Percentiles rank a stretch among this genome's conserved stretches.
phyloP scores from a whole-genome alignment of 2,797 vertebrate species.

The Bovichtus diacanthus region DNA sequence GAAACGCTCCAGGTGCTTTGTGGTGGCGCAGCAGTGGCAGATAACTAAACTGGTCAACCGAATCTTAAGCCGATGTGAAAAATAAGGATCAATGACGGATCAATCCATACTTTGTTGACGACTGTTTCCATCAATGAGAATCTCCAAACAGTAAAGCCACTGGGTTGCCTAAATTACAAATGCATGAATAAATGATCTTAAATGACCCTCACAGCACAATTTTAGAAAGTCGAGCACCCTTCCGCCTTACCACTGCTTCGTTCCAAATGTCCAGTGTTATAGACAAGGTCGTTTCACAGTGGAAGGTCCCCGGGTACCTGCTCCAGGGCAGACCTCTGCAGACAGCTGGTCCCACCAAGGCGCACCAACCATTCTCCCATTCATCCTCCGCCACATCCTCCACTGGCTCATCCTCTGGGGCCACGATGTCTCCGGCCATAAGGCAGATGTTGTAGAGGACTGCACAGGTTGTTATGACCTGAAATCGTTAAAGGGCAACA shows the following conservation, averaged over 20 bases:
- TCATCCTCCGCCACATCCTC: no score
- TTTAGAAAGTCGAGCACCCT: background rate
- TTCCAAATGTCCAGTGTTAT: background rate
- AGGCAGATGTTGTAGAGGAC: background rate
- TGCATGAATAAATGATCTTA: background rate
- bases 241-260: background rate
- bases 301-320: background rate
- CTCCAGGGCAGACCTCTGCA: background rate
- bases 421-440: background rate
- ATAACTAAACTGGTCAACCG: background rate
- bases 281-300: background rate
- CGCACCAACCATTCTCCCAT: background rate
- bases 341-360: background rate
- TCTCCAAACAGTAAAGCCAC: background rate
- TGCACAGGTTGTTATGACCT: background rate
- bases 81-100: slow-evolving; percentile 11
- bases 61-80: slow-evolving; percentile 1
- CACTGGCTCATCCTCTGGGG: no score
- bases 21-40: background rate
- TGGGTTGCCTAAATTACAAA: background rate
- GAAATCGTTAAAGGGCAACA: no score
- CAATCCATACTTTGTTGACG: background rate
- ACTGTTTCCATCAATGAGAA: background rate
- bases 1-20: background rate
- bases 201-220: background rate